Evolutionary conservation across 2,797 vertebrate species (phyloP).

Genomic region (Alauda arvensis): DNA sequence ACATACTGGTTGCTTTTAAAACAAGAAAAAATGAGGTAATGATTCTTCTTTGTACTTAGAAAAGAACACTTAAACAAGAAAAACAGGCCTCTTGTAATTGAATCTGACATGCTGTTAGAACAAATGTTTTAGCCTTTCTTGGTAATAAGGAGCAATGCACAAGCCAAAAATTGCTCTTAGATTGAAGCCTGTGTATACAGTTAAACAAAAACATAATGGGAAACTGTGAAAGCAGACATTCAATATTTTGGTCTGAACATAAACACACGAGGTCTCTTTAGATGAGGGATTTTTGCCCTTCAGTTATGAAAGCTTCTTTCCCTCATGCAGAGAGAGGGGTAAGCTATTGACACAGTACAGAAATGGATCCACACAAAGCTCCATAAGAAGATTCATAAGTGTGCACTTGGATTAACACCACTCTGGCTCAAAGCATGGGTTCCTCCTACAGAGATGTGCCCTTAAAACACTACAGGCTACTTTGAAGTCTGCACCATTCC

Average conservation of each 20-base stretch:
- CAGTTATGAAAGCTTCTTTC: not conserved
- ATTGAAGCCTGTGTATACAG: not conserved
- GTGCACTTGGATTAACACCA: not conserved
- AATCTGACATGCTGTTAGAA: not conserved
- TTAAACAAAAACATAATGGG: not conserved
- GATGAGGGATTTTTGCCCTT: not conserved
- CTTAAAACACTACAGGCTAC: not conserved
- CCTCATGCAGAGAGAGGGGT: not conserved
- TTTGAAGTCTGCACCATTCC: not conserved
- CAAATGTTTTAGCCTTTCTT: constrained; percentile 4
- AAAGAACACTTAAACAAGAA: not conserved
- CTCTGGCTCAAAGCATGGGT: not conserved
- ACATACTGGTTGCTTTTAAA: not conserved
- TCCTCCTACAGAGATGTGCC: not conserved
- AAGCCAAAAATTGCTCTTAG: not conserved
- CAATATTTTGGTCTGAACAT: not conserved
- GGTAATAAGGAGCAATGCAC: not conserved
- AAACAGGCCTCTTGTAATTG: not conserved
- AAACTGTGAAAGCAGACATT: not conserved
- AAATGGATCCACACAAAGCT: not conserved
- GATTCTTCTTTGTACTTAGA: not conserved
- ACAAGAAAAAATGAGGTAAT: not conserved
- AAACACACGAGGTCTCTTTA: not conserved
- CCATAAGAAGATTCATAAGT: not conserved
- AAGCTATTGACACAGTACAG: not conserved